phyloP scores from a whole-genome alignment of 2,888 invertebrate genomes.

The Leucoptera coffeella region DNA sequence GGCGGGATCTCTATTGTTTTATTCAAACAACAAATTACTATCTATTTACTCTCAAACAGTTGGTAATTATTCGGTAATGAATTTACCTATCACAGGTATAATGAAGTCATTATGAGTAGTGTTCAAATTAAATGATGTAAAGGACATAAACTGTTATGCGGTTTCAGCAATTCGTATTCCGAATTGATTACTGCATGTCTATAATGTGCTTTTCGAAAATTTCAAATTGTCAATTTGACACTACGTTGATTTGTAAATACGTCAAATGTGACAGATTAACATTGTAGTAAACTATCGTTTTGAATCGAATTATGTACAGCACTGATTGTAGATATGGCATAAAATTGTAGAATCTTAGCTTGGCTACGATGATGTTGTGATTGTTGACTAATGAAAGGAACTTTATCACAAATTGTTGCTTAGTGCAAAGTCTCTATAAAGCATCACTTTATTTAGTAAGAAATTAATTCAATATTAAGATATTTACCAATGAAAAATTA shows the following conservation, averaged over 20 bases:
- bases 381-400: too few species aligned
- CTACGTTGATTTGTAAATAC: not conserved
- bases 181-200: not conserved
- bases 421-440: too few species aligned
- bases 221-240: not conserved
- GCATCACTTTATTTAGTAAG: too few species aligned
- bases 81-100: too few species aligned
- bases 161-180: not conserved
- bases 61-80: not conserved
- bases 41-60: not conserved
- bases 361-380: too few species aligned
- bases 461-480: too few species aligned
- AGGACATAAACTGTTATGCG: not conserved
- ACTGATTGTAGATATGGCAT: not conserved
- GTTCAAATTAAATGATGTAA: not conserved
- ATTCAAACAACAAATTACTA: not conserved
- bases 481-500: too few species aligned
- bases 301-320: not conserved
- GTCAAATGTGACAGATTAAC: not conserved
- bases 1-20: too few species aligned
- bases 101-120: too few species aligned
- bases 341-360: not conserved
- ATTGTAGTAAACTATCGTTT: not conserved
- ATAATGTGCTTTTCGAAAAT: not conserved
- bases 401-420: too few species aligned